phyloP scores from a whole-genome alignment of 2,888 invertebrate genomes.

The Euzetes globulus region DNA sequence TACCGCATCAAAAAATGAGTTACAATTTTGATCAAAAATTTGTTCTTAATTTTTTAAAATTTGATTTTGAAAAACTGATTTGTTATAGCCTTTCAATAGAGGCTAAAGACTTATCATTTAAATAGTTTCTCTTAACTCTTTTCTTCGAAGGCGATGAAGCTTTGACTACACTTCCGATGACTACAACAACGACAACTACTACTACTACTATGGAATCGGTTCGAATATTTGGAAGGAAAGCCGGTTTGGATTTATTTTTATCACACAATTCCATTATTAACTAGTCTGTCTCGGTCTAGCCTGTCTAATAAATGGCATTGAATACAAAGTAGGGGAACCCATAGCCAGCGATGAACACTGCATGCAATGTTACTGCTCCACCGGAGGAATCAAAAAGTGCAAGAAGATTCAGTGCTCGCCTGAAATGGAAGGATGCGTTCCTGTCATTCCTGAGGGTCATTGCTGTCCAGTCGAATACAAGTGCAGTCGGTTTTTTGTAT shows the following conservation, averaged over 20 bases:
- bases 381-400: slow-evolving; percentile 49
- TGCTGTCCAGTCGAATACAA: slow-evolving; percentile 78
- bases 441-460: slow-evolving; percentile 65
- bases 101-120: too few species aligned
- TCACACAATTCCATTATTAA: neutral
- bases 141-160: neutral
- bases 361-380: slow-evolving; percentile 58
- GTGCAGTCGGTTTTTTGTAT: slow-evolving; percentile 55
- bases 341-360: slow-evolving; percentile 60
- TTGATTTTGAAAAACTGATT: slow-evolving; percentile 2
- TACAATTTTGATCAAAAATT: too few species aligned
- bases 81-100: too few species aligned
- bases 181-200: slow-evolving; percentile 33
- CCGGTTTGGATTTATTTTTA: neutral
- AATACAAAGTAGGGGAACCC: slow-evolving; percentile 58
- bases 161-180: slow-evolving; percentile 20
- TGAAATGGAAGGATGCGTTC: slow-evolving; percentile 62
- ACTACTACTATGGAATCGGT: neutral
- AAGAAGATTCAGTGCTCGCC: slow-evolving; percentile 68
- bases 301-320: slow-evolving; percentile 45
- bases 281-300: slow-evolving; percentile 26
- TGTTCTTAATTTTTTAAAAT: too few species aligned
- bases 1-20: too few species aligned
- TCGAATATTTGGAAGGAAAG: slow-evolving; percentile 21
- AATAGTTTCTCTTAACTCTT: too few species aligned